Base-by-base conservation (phyloP, 2,113 vertebrate genomes). In the Mirza zaza region DNA sequence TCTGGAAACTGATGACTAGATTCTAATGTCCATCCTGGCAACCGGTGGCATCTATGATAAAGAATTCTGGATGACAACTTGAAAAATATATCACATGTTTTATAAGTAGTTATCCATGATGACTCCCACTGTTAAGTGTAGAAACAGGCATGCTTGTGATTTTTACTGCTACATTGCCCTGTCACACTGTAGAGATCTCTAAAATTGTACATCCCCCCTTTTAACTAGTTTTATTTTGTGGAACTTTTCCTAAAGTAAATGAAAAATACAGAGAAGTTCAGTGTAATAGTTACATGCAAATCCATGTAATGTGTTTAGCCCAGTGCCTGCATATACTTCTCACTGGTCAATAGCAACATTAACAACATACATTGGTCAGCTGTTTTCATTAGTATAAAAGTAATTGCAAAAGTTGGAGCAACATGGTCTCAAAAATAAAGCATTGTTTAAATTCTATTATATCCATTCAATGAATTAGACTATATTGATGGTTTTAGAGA, bases 21-120 rank as follows among this genome's bases (percentile, higher is more conserved):
- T 86, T 81, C 9, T 96, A 80, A 89, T 79, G 95, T 97, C 50
- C 59, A 93, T 94, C 18, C 27, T 45, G 55, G 59, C 0, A 93
- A 65, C 10, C 67, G 48, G 27, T 71, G 13, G 36, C 67, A 87
- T 70, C 97, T 97, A 67, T 25, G 65, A 93, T 39, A 94, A 94
- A 93, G 32, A 90, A 84, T 87, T 77, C 29, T 73, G 34, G 93
- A 76, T 71, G 18, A 1, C 32, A 85, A 86, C 57, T 89, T 94
- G 81, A 89, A 87, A 70, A 90, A 67, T n/a, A 61, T 39, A 18
- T 71, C 59, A 59, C 4, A 25, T 82, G 42, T 65, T 76, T 91
- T 92, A 29, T 65, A 55, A 91, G 59, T 61, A 82, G 36, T 29
- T 68, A 23, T 61, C 21, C 11, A 89, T 87, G 68, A 85, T 55